These are phyloP conservation scores for Ascidia mentula DNA, from an alignment of 23 tunicate species.

Conservation along the genomic window DNA sequence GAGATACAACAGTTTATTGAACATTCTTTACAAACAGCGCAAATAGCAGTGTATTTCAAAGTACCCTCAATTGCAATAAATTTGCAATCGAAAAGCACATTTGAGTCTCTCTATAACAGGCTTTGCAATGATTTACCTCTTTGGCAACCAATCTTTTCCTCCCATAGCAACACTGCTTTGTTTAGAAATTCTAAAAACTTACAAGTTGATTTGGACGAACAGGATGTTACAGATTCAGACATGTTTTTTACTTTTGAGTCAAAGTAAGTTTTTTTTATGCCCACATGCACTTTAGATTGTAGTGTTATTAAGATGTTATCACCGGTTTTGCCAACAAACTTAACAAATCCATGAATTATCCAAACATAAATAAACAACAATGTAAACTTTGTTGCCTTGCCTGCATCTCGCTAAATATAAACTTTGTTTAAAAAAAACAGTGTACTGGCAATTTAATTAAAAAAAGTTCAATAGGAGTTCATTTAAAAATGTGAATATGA, in stretches of 20 bases:
- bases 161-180: conserved; percentile 14
- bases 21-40: conserved; percentile 44
- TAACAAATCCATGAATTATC: too few relatives aligned
- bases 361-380: too few relatives aligned
- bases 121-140: conserved; percentile 78
- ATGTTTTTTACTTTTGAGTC: not conserved
- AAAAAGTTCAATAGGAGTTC: too few relatives aligned
- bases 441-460: too few relatives aligned
- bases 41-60: conserved; percentile 25
- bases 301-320: too few relatives aligned
- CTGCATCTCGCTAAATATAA: too few relatives aligned
- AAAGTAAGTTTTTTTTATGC: not conserved
- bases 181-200: not conserved
- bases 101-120: conserved; percentile 90
- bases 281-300: too few relatives aligned
- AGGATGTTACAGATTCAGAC: not conserved
- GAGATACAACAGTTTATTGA: conserved; percentile 60
- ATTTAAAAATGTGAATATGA: too few relatives aligned
- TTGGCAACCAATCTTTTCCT: conserved; percentile 81
- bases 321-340: too few relatives aligned
- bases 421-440: too few relatives aligned
- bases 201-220: not conserved
- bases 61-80: conserved; percentile 46
- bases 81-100: conserved; percentile 58
- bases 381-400: too few relatives aligned